Evolutionary conservation across 2,113 vertebrate species (phyloP).

Genomic region (Epinephelus cyanopodus): DNA sequence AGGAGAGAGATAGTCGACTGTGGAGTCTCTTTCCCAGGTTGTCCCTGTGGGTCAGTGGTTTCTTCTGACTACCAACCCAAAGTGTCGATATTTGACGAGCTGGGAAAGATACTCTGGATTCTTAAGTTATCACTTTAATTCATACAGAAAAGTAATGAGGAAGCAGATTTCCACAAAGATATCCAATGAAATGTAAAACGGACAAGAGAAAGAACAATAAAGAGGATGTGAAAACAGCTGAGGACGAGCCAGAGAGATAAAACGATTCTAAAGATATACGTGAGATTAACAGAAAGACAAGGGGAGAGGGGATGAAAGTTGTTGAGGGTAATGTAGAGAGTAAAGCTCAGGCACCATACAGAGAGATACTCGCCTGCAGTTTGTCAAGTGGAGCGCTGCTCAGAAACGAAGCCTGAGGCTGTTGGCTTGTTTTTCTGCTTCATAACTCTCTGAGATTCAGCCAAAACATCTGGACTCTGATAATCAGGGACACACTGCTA

Average conservation of each 20-base stretch:
- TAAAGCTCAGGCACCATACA: not conserved
- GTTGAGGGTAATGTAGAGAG: not conserved
- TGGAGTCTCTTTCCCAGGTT: too few species aligned
- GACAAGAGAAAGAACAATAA: not conserved
- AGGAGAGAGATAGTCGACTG: too few species aligned
- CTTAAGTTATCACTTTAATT: too few species aligned
- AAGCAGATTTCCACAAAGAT: not conserved
- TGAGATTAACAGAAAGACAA: not conserved
- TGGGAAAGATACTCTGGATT: too few species aligned
- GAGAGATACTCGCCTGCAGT: slow-evolving; percentile 5
- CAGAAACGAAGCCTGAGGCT: slow-evolving; percentile 15
- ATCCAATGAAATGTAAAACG: not conserved
- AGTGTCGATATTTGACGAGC: too few species aligned
- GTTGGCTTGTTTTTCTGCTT: slow-evolving; percentile 39
- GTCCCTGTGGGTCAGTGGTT: too few species aligned
- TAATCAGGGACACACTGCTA: not conserved
- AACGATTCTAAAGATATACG: not conserved
- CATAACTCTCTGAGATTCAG: slow-evolving; percentile 25
- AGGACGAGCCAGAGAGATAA: not conserved
- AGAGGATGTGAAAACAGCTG: not conserved
- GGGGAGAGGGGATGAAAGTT: not conserved
- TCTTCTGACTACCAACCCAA: too few species aligned
- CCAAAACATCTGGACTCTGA: slow-evolving; percentile 48
- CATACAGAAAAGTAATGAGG: too few species aligned
- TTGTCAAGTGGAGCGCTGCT: slow-evolving; percentile 16